Percentiles rank a stretch among this genome's conserved stretches.
Evolutionary conservation across 2,113 vertebrate species (phyloP).

Genomic region (Guaruba guarouba): DNA sequence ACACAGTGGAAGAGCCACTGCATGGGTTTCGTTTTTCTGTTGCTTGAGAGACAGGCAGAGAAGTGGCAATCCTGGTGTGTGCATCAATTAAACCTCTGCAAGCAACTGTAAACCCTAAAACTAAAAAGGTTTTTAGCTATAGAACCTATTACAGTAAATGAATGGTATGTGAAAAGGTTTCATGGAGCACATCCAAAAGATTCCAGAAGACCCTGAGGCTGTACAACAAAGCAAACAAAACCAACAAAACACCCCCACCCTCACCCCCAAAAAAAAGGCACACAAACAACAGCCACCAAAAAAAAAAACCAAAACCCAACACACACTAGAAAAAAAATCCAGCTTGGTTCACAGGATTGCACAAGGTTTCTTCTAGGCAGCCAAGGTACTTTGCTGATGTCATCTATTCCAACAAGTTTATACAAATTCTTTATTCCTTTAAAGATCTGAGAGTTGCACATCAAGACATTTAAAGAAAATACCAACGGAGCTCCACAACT

Average conservation of each 20-base stretch:
- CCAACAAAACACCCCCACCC: rapidly evolving
- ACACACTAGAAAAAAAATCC: rapidly evolving
- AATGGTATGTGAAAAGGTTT: background rate
- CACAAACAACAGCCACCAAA: background rate
- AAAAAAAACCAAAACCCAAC: too few relatives aligned
- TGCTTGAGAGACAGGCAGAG: rapidly evolving
- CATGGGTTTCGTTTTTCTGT: background rate
- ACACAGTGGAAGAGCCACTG: rapidly evolving
- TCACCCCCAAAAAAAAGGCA: background rate
- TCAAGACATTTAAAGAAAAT: background rate
- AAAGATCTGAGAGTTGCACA: background rate
- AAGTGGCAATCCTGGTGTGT: rapidly evolving
- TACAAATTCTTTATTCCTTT: background rate
- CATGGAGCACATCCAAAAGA: background rate
- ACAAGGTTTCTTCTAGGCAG: background rate
- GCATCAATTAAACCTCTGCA: rapidly evolving
- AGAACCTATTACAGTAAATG: background rate
- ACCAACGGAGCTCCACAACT: background rate
- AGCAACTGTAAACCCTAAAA: background rate
- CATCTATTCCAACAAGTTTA: background rate
- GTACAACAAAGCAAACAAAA: background rate
- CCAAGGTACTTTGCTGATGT: background rate
- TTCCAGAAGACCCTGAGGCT: background rate
- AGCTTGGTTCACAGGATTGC: background rate
- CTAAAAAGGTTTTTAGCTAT: background rate